A percentile compares a stretch with the other conserved stretches of the same genome.
Evolutionary conservation across 2,113 vertebrate species (phyloP).

Genomic region (Lethenteron reissneri): DNA sequence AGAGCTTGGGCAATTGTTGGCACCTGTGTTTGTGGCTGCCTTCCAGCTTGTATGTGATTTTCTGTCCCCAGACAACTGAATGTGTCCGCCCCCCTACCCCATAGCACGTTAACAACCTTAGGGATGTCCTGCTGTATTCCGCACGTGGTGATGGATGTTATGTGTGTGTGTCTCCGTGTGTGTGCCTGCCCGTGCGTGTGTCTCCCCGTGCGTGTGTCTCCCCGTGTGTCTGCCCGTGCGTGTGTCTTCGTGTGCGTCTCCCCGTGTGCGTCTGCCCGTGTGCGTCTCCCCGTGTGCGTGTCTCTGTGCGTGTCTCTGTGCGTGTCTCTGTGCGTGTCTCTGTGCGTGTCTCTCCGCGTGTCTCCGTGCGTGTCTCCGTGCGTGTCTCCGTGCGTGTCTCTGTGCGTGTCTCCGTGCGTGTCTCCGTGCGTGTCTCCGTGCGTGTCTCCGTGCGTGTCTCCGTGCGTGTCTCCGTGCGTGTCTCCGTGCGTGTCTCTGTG

Average conservation of each 20-base stretch:
- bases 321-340: background rate
- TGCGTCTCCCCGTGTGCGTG: background rate
- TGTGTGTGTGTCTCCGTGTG: too few relatives aligned
- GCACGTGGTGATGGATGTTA: too few relatives aligned
- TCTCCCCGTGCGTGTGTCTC: too few relatives aligned
- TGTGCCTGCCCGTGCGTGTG: too few relatives aligned
- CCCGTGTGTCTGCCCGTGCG: background rate
- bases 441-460: background rate
- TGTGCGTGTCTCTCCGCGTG: background rate
- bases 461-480: background rate
- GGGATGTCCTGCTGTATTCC: too few relatives aligned
- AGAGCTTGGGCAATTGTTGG: too few relatives aligned
- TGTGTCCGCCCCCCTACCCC: too few relatives aligned
- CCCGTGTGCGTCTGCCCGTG: background rate
- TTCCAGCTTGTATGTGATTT: too few relatives aligned
- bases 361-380: background rate
- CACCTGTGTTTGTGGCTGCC: too few relatives aligned
- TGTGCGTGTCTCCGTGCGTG: background rate
- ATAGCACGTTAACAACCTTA: too few relatives aligned
- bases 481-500: background rate
- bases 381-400: background rate
- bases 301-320: too few relatives aligned
- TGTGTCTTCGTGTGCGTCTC: background rate
- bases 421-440: background rate
- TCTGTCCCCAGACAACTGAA: too few relatives aligned